Evolutionary conservation across 2,797 vertebrate species (phyloP).

Genomic region (Thripadectes ignobilis): DNA sequence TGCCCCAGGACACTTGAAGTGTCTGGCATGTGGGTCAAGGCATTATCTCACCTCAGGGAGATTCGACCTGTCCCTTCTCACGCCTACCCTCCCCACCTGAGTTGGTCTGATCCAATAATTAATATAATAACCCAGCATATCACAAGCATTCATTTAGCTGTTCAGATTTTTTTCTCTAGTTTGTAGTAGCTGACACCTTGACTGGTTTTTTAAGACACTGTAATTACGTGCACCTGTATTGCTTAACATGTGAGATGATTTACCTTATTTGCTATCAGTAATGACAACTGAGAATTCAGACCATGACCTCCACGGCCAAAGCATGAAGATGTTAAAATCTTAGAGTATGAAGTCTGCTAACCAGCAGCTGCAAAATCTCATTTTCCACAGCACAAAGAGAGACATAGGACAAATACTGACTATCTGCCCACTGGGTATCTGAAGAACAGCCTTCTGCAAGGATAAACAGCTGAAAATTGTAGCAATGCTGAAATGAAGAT

Average conservation of each 20-base stretch:
- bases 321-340: neutral
- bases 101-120: neutral
- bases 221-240: neutral
- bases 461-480: slow-evolving; percentile 44
- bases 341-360: neutral
- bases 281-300: neutral
- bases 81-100: neutral
- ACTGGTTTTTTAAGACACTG: neutral
- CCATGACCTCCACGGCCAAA: neutral
- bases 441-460: neutral
- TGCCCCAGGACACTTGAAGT: neutral
- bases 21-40: neutral
- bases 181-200: neutral
- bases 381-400: slow-evolving; percentile 13
- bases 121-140: neutral
- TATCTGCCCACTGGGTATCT: neutral
- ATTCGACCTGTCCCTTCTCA: neutral
- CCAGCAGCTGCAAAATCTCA: slow-evolving; percentile 45
- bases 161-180: neutral
- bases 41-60: neutral
- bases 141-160: neutral
- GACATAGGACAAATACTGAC: neutral
- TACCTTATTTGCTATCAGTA: neutral
- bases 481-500: slow-evolving; percentile 9
- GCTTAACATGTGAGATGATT: neutral